Percentiles rank a stretch among this genome's conserved stretches.
phyloP scores from a whole-genome alignment of 2,888 invertebrate genomes.

The Rapana venosa region DNA sequence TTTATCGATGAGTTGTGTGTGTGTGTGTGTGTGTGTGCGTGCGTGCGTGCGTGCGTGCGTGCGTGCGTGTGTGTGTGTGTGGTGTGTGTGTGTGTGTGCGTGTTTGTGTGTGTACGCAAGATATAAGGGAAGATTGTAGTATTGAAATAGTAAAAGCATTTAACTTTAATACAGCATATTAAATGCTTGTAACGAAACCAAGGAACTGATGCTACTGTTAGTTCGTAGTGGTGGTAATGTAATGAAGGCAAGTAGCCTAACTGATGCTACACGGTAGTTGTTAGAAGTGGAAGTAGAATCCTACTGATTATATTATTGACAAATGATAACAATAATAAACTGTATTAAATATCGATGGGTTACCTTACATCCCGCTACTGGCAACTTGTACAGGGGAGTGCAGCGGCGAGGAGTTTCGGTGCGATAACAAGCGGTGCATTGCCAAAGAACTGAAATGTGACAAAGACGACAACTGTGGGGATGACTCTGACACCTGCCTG shows the following conservation, averaged over 20 bases:
- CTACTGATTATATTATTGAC: neutral
- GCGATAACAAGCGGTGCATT: slow-evolving; percentile 32
- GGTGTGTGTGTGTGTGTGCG: too few species aligned
- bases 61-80: too few species aligned
- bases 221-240: neutral
- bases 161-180: too few species aligned
- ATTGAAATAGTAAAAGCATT: too few species aligned
- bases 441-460: slow-evolving; percentile 16
- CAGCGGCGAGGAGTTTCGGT: neutral
- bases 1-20: too few species aligned
- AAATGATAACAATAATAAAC: neutral
- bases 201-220: too few species aligned
- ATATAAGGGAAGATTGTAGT: too few species aligned
- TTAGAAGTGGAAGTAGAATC: neutral
- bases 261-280: neutral
- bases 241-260: neutral
- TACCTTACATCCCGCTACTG: neutral
- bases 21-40: too few species aligned
- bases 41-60: too few species aligned
- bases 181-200: too few species aligned
- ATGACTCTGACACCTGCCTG: slow-evolving; percentile 28
- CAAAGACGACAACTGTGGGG: slow-evolving; percentile 41
- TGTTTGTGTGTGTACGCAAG: too few species aligned
- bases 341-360: neutral
- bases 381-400: slow-evolving; percentile 2